Evolutionary conservation across 2,797 vertebrate species (phyloP).

Genomic region (Sciurus vulgaris): DNA sequence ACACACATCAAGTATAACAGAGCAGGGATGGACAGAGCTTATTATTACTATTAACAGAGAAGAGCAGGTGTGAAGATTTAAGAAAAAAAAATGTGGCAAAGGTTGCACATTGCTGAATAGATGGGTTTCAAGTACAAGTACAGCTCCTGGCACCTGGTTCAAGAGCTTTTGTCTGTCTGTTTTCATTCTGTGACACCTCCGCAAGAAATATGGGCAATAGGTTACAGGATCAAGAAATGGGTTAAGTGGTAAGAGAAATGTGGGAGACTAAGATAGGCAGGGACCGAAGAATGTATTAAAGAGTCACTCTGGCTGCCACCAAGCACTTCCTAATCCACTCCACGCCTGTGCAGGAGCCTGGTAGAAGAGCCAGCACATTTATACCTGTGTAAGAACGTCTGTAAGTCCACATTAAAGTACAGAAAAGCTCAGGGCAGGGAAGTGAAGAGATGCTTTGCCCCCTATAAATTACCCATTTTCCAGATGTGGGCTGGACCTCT

Average conservation of each 20-base stretch:
- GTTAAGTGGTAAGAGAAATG: background rate
- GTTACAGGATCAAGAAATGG: constrained; percentile 14
- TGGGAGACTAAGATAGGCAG: background rate
- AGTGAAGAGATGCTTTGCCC: background rate
- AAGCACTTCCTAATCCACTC: background rate
- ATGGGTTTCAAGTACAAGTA: background rate
- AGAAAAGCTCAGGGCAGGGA: background rate
- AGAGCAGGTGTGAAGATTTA: background rate
- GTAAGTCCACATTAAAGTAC: background rate
- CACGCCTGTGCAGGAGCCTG: background rate
- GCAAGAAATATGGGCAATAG: background rate
- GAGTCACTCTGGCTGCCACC: background rate
- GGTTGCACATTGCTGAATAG: background rate
- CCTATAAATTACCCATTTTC: background rate
- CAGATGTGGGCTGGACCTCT: background rate
- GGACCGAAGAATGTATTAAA: background rate
- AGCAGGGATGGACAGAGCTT: background rate
- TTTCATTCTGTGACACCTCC: background rate
- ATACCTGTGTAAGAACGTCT: background rate
- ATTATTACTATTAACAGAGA: background rate
- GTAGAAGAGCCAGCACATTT: background rate
- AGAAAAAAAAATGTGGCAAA: background rate
- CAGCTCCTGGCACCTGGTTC: background rate
- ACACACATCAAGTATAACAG: background rate
- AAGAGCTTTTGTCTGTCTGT: background rate